phyloP scores from a whole-genome alignment of 2,888 invertebrate genomes.

The Lampropteryx suffumata region DNA sequence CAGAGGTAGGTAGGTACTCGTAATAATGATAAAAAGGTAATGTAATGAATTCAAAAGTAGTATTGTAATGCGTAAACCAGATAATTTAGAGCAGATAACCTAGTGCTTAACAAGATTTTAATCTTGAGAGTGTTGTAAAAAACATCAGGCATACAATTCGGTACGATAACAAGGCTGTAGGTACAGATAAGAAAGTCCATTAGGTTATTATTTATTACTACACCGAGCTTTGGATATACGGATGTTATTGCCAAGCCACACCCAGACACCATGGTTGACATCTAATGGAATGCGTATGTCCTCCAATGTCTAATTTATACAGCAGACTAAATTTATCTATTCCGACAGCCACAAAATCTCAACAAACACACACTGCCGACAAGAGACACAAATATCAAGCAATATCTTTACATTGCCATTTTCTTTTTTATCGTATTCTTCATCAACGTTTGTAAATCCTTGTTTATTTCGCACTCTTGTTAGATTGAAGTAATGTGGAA shows the following conservation, averaged over 20 bases:
- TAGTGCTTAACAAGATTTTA: conserved; percentile 4
- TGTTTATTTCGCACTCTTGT: conserved; percentile 33
- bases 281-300: conserved; percentile 36
- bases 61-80: background rate
- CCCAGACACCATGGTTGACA: conserved; percentile 20
- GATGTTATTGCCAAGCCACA: conserved; percentile 35
- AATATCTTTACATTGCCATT: conserved; percentile 35
- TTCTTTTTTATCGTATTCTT: conserved; percentile 35
- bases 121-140: conserved; percentile 5
- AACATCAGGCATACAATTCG: background rate
- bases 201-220: background rate
- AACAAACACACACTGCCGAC: conserved; percentile 35
- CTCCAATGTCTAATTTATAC: conserved; percentile 43
- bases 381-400: conserved; percentile 34
- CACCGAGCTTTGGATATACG: no score
- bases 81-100: conserved; percentile 5
- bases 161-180: conserved; percentile 5
- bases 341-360: conserved; percentile 33
- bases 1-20: no score
- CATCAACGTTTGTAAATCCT: conserved; percentile 42
- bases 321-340: conserved; percentile 31
- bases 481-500: background rate
- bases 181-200: conserved; percentile 13
- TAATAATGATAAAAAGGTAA: no score
- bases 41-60: no score